A percentile compares a stretch with the other conserved stretches of the same genome.
These are phyloP conservation scores for Tylochromis polylepis DNA, from an alignment of 2,113 vertebrate species.

Conservation along the genomic window DNA sequence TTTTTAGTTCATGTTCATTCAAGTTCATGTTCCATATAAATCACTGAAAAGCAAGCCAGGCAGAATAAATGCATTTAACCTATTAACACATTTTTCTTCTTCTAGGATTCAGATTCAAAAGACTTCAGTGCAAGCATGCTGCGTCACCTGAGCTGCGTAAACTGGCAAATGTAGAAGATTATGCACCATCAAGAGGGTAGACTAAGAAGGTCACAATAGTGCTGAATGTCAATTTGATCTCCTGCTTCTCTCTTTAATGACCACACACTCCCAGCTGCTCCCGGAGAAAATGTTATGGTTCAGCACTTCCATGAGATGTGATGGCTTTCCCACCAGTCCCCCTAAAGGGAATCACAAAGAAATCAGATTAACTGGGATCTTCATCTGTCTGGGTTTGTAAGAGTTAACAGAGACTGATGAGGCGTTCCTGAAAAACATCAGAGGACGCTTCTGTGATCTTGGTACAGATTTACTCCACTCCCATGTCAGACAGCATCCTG, in stretches of 20 bases:
- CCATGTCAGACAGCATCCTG: constrained; percentile 39
- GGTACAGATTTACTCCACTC: constrained; percentile 43
- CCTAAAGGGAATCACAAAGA: constrained; percentile 8
- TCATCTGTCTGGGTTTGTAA: constrained; percentile 34
- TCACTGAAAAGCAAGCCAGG: neutral
- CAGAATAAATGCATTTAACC: neutral
- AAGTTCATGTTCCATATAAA: neutral
- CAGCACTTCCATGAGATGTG: constrained; percentile 23
- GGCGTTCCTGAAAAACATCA: constrained; percentile 44
- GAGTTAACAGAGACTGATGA: constrained; percentile 40
- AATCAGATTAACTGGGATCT: constrained; percentile 14
- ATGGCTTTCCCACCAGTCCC: neutral
- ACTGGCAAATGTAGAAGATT: constrained; percentile 13
- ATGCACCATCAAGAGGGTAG: neutral
- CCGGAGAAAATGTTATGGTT: constrained; percentile 17
- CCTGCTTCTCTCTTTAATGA: constrained; percentile 21
- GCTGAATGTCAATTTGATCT: constrained; percentile 37
- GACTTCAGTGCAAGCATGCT: neutral
- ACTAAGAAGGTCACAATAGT: constrained; percentile 27
- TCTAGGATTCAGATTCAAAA: neutral
- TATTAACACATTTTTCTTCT: neutral
- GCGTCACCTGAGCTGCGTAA: constrained; percentile 17
- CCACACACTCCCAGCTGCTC: constrained; percentile 45
- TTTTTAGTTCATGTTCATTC: neutral
- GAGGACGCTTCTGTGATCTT: constrained; percentile 34